phyloP scores from a whole-genome alignment of 2,797 vertebrate species.

The Hemibagrus guttatus region DNA sequence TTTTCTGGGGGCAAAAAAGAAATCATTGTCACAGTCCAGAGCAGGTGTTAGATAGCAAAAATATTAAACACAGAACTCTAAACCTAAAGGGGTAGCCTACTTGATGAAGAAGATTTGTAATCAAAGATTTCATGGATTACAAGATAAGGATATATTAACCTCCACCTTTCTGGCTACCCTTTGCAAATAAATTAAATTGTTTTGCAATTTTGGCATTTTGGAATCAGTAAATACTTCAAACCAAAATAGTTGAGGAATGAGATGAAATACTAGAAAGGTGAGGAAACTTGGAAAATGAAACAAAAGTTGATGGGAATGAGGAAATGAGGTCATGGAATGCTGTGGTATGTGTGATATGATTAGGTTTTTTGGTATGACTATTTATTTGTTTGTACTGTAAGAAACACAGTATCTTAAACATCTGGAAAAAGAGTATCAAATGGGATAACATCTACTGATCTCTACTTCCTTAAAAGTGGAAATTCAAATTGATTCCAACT shows the following conservation, averaged over 20 bases:
- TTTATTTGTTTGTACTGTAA: neutral
- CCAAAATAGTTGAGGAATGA: neutral
- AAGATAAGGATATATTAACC: neutral
- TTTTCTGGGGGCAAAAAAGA: neutral
- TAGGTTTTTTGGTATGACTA: neutral
- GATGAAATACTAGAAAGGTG: neutral
- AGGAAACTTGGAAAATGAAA: neutral
- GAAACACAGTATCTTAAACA: neutral
- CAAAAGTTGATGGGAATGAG: neutral
- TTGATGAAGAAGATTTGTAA: neutral
- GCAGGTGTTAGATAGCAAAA: neutral
- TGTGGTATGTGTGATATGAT: neutral
- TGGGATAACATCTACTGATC: neutral
- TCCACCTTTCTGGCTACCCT: neutral
- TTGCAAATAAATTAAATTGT: neutral
- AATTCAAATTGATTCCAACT: neutral
- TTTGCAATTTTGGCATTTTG: neutral
- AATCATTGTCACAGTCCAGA: neutral
- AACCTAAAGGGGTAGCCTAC: neutral
- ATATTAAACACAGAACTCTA: neutral
- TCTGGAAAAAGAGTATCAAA: neutral
- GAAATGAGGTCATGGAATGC: neutral
- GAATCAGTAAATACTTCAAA: neutral
- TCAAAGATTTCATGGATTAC: neutral
- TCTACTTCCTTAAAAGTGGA: neutral